These are phyloP conservation scores for Myiozetetes cayanensis DNA, from an alignment of 2,113 vertebrate genomes.

Conservation along the genomic window DNA sequence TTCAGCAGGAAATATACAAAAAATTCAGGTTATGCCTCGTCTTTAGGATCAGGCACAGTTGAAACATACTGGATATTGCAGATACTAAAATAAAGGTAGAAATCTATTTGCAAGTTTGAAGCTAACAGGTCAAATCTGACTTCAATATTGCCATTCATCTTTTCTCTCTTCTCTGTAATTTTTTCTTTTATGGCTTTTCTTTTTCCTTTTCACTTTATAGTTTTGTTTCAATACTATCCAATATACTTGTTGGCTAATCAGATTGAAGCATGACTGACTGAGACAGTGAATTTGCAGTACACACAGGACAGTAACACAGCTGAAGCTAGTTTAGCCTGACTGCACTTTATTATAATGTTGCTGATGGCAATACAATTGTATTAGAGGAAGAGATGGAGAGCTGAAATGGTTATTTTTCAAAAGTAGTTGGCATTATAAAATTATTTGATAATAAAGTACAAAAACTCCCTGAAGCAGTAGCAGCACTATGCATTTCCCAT, in stretches of 20 bases:
- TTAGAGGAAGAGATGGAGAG: slow-evolving; percentile 53
- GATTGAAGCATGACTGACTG: slow-evolving; percentile 6
- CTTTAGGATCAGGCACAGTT: background rate
- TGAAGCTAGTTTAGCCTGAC: slow-evolving; percentile 25
- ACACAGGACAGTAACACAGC: slow-evolving; percentile 35
- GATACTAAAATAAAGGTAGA: background rate
- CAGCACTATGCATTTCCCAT: slow-evolving; percentile 47
- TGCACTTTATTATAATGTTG: slow-evolving; percentile 56
- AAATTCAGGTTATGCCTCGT: rapidly evolving
- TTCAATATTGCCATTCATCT: background rate
- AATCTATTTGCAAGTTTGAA: background rate
- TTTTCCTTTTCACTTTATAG: slow-evolving; percentile 21
- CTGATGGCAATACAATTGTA: slow-evolving; percentile 55
- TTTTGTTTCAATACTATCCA: slow-evolving; percentile 10
- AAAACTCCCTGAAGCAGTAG: slow-evolving; percentile 70
- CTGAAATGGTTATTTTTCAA: slow-evolving; percentile 64
- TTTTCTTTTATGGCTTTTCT: background rate
- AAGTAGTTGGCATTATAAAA: slow-evolving; percentile 68
- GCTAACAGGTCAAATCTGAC: background rate
- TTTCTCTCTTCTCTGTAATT: background rate
- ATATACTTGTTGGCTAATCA: slow-evolving; percentile 13
- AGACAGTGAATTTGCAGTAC: slow-evolving; percentile 20
- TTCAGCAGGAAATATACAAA: background rate
- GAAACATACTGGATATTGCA: background rate
- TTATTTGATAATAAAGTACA: slow-evolving; percentile 67